These are phyloP conservation scores for Sarcophaga carnaria DNA, from an alignment of 2,888 invertebrate genomes.

Conservation along the genomic window DNA sequence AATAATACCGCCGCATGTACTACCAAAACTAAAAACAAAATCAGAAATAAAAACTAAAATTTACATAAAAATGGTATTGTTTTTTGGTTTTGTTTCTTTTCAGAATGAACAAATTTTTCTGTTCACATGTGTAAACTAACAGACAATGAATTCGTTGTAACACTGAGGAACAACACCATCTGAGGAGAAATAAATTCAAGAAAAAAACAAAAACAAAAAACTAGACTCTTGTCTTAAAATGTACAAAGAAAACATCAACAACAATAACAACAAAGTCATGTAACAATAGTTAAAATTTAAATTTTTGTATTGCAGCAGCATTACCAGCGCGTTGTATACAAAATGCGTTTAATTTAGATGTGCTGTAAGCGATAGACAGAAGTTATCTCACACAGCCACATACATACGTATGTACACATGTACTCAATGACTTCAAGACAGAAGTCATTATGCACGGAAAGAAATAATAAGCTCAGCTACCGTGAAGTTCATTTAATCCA, in stretches of 20 bases:
- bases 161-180: slow-evolving; percentile 35
- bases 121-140: slow-evolving; percentile 46
- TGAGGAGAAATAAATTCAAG: not conserved
- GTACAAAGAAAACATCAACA: slow-evolving; percentile 36
- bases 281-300: slow-evolving; percentile 9
- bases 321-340: not conserved
- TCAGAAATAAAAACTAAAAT: slow-evolving; percentile 13
- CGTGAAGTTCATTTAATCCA: too few species aligned
- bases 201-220: slow-evolving; percentile 23
- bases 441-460: not conserved
- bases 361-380: not conserved
- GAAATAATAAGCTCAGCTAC: not conserved
- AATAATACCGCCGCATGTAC: slow-evolving; percentile 58
- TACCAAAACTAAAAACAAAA: slow-evolving; percentile 57
- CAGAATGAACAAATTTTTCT: slow-evolving; percentile 43
- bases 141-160: slow-evolving; percentile 31
- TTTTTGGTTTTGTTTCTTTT: not conserved
- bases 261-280: not conserved
- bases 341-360: slow-evolving; percentile 34
- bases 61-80: not conserved
- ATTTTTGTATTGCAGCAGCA: not conserved
- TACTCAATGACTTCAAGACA: not conserved
- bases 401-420: too few species aligned
- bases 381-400: too few species aligned
- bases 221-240: slow-evolving; percentile 23